A percentile compares a stretch with the other conserved stretches of the same genome.
phyloP scores from a whole-genome alignment of 2,113 vertebrate species.

The Heterotis niloticus region DNA sequence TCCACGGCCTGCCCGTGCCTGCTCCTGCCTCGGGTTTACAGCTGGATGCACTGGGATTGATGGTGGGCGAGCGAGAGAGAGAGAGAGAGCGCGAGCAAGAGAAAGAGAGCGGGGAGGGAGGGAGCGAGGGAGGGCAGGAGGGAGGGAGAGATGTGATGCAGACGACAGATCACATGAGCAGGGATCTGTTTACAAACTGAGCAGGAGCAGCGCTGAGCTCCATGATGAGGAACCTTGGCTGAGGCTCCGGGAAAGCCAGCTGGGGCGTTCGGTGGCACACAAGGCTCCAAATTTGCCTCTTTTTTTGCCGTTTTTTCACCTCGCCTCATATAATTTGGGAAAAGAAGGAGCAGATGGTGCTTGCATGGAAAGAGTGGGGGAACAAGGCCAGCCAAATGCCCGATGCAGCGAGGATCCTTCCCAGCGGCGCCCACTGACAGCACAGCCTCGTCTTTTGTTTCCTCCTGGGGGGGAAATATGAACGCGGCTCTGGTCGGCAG shows the following conservation, averaged over 20 bases:
- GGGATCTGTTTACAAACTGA: conserved; percentile 78
- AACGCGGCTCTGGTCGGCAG: conserved; percentile 26
- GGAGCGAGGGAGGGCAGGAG: conserved; percentile 45
- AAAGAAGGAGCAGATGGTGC: conserved; percentile 39
- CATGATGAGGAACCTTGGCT: conserved; percentile 21
- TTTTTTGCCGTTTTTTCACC: conserved; percentile 12
- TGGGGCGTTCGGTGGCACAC: neutral
- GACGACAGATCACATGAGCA: conserved; percentile 73
- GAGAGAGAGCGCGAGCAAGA: too few relatives aligned
- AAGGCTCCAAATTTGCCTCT: conserved; percentile 8
- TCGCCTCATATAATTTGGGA: conserved; percentile 15
- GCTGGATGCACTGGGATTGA: conserved; percentile 23
- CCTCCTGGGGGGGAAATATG: conserved; percentile 43
- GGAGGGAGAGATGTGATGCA: conserved; percentile 72
- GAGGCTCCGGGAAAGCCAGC: conserved; percentile 15
- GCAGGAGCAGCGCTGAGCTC: conserved; percentile 35
- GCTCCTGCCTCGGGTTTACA: conserved; percentile 20
- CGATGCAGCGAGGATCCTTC: conserved; percentile 46
- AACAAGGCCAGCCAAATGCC: conserved; percentile 47
- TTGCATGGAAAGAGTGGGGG: conserved; percentile 36
- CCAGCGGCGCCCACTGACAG: conserved; percentile 40
- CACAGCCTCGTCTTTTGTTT: conserved; percentile 52
- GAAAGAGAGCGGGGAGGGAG: neutral
- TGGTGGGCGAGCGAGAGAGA: neutral
- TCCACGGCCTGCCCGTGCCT: conserved; percentile 45